Percentiles rank a stretch among this genome's conserved stretches.
Evolutionary conservation across 1,140 invertebrate species (phyloP).

Genomic region (Augochlora pura): DNA sequence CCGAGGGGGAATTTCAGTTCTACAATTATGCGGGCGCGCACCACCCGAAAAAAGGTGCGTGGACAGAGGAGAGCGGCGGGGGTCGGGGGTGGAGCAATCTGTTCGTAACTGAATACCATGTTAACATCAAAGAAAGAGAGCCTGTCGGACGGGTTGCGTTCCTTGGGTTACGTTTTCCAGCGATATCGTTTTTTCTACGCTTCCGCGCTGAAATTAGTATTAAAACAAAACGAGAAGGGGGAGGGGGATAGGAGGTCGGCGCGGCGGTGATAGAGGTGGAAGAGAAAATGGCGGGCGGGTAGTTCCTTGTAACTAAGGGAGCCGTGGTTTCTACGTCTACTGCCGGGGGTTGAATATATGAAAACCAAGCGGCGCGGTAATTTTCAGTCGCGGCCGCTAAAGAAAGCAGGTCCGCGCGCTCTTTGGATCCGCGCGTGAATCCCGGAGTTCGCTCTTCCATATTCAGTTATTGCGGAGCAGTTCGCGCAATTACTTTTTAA

Average conservation of each 20-base stretch:
- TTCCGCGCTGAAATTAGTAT: slow-evolving; percentile 7
- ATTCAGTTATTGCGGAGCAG: slow-evolving; percentile 18
- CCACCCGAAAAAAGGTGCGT: background rate
- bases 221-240: background rate
- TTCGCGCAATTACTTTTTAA: slow-evolving; percentile 26
- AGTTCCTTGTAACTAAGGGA: slow-evolving; percentile 7
- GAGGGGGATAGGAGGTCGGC: background rate
- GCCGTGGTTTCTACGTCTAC: slow-evolving; percentile 11
- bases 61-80: no score
- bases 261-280: no score
- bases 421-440: slow-evolving; percentile 19
- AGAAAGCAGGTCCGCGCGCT: slow-evolving; percentile 7
- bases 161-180: background rate
- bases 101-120: background rate
- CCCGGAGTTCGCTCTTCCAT: slow-evolving; percentile 17
- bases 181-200: background rate
- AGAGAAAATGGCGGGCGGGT: background rate
- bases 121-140: background rate
- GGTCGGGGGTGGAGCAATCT: background rate
- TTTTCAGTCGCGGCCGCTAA: slow-evolving; percentile 5
- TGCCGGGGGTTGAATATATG: slow-evolving; percentile 5
- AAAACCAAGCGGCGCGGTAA: slow-evolving; percentile 19
- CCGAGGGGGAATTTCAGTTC: background rate
- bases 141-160: background rate
- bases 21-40: background rate